Conservation (phyloP, 1,140 invertebrate genomes). For the Drosophila mauritiana region DNA sequence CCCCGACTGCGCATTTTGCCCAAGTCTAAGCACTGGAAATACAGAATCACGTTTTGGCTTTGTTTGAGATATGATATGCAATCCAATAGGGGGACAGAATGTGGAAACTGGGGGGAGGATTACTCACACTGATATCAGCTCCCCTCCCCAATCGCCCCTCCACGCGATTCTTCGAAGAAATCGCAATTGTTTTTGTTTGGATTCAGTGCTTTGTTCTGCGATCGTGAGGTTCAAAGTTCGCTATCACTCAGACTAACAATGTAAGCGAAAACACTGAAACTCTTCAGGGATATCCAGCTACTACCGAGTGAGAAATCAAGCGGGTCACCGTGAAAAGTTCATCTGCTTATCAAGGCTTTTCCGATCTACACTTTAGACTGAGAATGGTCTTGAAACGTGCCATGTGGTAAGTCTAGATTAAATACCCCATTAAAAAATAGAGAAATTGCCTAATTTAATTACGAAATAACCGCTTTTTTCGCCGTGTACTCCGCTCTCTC, state of each 20-base stretch:
- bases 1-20: conserved; percentile 24
- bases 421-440: neutral
- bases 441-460: neutral
- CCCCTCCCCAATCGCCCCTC: neutral
- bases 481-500: neutral
- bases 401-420: neutral
- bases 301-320: neutral
- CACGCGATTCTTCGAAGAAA: neutral
- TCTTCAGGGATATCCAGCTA: neutral
- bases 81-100: too few species aligned
- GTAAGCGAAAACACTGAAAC: conserved; percentile 2
- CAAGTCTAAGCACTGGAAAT: neutral
- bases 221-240: conserved; percentile 41
- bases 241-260: conserved; percentile 16
- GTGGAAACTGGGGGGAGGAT: conserved; percentile 11
- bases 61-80: conserved; percentile 1
- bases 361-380: too few species aligned
- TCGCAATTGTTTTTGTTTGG: conserved; percentile 28
- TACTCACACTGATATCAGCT: conserved; percentile 29
- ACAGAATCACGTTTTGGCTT: conserved; percentile 29
- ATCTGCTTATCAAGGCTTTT: too few species aligned
- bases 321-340: too few species aligned
- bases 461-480: conserved; percentile 1
- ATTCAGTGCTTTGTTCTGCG: conserved; percentile 33
- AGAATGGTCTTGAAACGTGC: neutral